Percentiles rank a stretch among this genome's conserved stretches.
phyloP scores from a whole-genome alignment of 1,140 invertebrate species.

The Lepeophtheirus salmonis region DNA sequence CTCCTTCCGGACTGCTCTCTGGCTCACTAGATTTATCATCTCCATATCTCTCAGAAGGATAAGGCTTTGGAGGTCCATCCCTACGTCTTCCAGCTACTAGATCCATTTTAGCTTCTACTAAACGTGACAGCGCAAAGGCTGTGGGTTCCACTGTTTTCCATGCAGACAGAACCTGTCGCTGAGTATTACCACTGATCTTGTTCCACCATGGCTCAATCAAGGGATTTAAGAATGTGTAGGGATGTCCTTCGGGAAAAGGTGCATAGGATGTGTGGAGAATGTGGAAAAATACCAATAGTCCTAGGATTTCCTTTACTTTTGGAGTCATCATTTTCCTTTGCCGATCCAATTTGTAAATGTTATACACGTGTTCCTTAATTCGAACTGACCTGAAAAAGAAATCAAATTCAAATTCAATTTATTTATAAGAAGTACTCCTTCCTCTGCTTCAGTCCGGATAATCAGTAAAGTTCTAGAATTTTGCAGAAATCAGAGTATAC shows the following conservation, averaged over 20 bases:
- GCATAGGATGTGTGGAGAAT: neutral
- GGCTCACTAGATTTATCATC: neutral
- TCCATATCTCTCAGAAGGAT: neutral
- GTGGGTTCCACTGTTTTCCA: neutral
- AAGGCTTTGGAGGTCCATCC: neutral
- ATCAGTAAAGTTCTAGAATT: no score
- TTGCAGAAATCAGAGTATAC: no score
- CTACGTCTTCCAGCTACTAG: neutral
- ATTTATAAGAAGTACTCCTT: no score
- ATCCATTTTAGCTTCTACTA: conserved; percentile 3
- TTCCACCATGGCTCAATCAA: conserved; percentile 9
- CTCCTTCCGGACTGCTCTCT: neutral
- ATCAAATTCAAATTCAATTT: no score
- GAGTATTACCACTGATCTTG: neutral
- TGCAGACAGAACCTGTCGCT: neutral
- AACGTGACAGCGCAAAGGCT: neutral
- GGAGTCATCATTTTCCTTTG: neutral
- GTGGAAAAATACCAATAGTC: neutral
- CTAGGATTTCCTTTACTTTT: neutral
- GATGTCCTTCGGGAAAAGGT: neutral
- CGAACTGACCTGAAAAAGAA: no score
- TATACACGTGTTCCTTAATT: no score
- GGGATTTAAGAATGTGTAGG: neutral
- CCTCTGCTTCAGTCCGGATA: no score
- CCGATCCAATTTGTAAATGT: no score